Base-by-base conservation (phyloP, 2,888 invertebrate genomes). In the Nomada fucata region DNA sequence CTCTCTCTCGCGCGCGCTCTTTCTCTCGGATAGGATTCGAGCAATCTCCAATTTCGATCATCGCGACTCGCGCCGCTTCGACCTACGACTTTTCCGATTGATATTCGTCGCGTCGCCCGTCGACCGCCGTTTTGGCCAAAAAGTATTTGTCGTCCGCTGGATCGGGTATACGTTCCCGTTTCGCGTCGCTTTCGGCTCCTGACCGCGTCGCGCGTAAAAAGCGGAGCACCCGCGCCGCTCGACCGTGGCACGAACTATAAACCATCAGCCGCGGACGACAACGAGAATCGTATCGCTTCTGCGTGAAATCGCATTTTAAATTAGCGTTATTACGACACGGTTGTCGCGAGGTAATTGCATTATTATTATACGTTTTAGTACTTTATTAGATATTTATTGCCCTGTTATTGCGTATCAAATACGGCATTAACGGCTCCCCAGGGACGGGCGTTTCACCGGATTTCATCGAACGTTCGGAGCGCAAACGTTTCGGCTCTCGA, bases 281-380 rank as follows among this genome's bases (percentile, higher is more conserved):
- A 47, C 44, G 53, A 9, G 52, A 47, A 65, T n/a, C 53, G 42
- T 64, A 57, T 71, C 63, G 76, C 57, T 82, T 64, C 71, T 68
- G 73, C 72, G 57, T 69, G 75, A 67, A 79, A 86, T 86, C 82
- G 74, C 79, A 65, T 73, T 78, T 86, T 84, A 82, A 82, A 86
- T 86, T 84, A 67, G 77, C 72, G 78, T 82, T 73, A 78, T 82
- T 78, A 74, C 82, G 72, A 86, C 79, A 76, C 64, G 82, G 59
- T 26, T 75, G 77, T 74, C 65, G 76, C 76, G 69, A 59, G 50
- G 80, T 86, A 88, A 88, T 88, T 74, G 81, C 83, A 59, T 77
- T 82, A 88, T 84, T 79, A 88, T 86, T 87, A 83, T 82, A 82
- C 81, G 76, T 78, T 88, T 88, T 82, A 76, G 80, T 81, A 78